Evolutionary conservation across 2,113 vertebrate genomes (phyloP).

Genomic region (Telmatochromis sp.): DNA sequence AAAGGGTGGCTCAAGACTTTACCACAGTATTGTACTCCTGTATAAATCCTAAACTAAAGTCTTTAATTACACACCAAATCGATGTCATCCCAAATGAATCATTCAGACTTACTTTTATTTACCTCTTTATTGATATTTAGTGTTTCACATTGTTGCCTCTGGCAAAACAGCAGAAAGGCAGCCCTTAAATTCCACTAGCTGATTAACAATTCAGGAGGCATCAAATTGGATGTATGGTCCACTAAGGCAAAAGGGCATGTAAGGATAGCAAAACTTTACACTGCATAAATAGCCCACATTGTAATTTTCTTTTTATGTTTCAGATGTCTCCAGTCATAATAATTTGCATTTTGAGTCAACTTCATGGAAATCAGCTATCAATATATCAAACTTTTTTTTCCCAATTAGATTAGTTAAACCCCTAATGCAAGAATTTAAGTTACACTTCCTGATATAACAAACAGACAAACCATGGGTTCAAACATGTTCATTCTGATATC

Average conservation of each 20-base stretch:
- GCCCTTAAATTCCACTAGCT: conserved; percentile 47
- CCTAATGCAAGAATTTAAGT: background rate
- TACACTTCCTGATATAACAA: background rate
- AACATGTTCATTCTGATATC: background rate
- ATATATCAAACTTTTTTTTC: background rate
- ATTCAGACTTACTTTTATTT: conserved; percentile 5
- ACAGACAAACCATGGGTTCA: background rate
- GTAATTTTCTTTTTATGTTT: background rate
- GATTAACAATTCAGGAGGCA: conserved; percentile 54
- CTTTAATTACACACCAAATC: conserved; percentile 22
- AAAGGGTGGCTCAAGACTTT: background rate
- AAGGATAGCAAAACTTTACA: background rate
- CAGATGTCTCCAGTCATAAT: background rate
- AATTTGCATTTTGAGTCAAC: background rate
- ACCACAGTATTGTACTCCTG: background rate
- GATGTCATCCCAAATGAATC: conserved; percentile 30
- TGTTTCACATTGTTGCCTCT: conserved; percentile 31
- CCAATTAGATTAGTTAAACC: background rate
- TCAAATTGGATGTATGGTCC: conserved; percentile 1
- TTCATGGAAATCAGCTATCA: background rate
- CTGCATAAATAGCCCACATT: background rate
- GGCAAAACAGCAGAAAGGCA: conserved; percentile 18
- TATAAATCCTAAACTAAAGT: background rate
- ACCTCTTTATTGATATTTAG: conserved; percentile 42
- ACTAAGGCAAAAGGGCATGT: conserved; percentile 13